Evolutionary conservation across 2,888 invertebrate species (phyloP), one percentile per base, ranked within the genome.

Genomic region (Ennomos erosarius): DNA sequence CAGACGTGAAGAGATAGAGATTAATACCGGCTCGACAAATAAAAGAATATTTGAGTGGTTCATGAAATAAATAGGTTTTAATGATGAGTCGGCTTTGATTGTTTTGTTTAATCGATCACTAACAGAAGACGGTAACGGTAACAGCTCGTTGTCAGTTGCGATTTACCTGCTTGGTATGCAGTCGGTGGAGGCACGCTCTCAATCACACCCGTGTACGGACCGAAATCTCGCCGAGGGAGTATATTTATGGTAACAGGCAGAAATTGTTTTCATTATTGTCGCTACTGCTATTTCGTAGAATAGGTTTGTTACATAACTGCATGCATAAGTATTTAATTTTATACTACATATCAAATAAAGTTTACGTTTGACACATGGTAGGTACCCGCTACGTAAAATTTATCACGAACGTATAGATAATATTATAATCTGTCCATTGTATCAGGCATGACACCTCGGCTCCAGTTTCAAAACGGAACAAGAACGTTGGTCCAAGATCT

Each of bases 101-200:
- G 62, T 69, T 66, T 63, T 65, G 67, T 66, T 60, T 37, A 67
- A 70, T 77, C 70, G 64, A 75, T 75, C 66, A 65, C 64, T 59
- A 61, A 43, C 59, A 56, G 56, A 61, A 63, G 42, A 13, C 53
- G 53, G 59, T 47, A 51, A 49, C 10, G 49, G 36, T 40, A 51
- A 49, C n/a, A 50, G 36, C 38, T 13, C 13, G 44, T 35, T 48
- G 26, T 36, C 40, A 11, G 34, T 49, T 45, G 16, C 72, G 71
- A 73, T 71, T 59, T 71, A 73, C 55, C 63, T 68, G 65, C 64
- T 69, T 68, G 58, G 54, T 57, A 68, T 58, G 62, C 54, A 62
- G 53, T 44, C 16, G 40, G 42, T 33, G 40, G 35, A 10, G 40
- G 44, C 45, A 38, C 45, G 37, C 38, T 55, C 65, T 65, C 55